Evolutionary conservation across 2,888 invertebrate genomes (phyloP), one percentile per base, ranked within the genome.

Genomic region (Halocaridina rubra): DNA sequence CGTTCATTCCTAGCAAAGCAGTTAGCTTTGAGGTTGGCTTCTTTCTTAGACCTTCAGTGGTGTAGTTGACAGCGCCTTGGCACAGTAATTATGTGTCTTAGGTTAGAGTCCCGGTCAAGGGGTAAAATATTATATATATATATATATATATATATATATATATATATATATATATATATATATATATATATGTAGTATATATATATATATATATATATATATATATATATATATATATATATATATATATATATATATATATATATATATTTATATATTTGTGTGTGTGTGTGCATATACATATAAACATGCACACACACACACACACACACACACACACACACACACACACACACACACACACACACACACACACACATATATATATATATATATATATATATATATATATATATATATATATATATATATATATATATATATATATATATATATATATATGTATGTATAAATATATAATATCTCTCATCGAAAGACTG

Each of bases 191-290:
- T n/a, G 46, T 74, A 74, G 53, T 5, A 4, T 33, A 39, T 13
- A 13, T 74, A 74, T 33, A 10, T 8, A 74, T 46, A 46, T 24
- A 74, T 33, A 39, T 74, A 19, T 74, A 19, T 46, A 39, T 46
- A 39, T 33, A 19, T 33, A 39, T 46, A 74, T 19, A 74, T 27
- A 53, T 19, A 74, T 19, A 46, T 19, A 46, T 7, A 74, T 24
- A 74, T 19, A 46, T 7, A 74, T 5, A 30, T 7, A 2, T 19
- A 74, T 53, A 53, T 24, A 74, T 33, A 74, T 33, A 53, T 33
- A 74, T 33, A 74, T 64, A 79, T 64, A 78, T 78, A 64, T 78
- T 32, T 78, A 64, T 78, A 78, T 30, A 64, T 78, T 29, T 30
- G 53, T 53, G 53, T 53, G 53, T 27, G 27, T 53, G 24, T 27